phyloP scores from a whole-genome alignment of 2,797 vertebrate genomes.

The Cheirogaleus major region DNA sequence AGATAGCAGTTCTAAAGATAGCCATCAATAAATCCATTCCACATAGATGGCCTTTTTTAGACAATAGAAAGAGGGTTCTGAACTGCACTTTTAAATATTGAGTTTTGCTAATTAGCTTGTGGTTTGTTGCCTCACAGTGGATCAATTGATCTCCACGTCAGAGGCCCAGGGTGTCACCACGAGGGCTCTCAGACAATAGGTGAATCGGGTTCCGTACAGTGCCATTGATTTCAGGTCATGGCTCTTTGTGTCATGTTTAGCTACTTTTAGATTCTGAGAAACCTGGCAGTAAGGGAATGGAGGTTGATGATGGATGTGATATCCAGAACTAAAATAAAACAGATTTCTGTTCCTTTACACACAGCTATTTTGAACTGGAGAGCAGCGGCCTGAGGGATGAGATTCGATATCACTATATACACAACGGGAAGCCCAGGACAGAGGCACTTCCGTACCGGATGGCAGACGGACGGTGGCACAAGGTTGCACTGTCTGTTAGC shows the following conservation, averaged over 20 bases:
- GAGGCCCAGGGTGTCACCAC: not conserved
- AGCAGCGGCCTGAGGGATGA: conserved; percentile 96
- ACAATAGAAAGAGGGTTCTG: not conserved
- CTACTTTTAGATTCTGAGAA: conserved; percentile 38
- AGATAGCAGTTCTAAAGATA: conserved; percentile 37
- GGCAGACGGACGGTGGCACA: conserved; percentile 96
- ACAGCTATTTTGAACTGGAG: conserved; percentile 97
- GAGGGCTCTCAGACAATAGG: not conserved
- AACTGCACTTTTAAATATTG: not conserved
- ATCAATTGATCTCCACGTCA: not conserved
- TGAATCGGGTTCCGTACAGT: not conserved
- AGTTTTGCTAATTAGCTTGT: conserved; percentile 25
- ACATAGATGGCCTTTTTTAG: not conserved
- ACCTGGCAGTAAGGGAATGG: not conserved
- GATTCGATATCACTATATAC: conserved; percentile 95
- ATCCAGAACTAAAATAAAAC: not conserved
- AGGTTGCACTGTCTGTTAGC: conserved; percentile 92
- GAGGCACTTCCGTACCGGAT: conserved; percentile 95
- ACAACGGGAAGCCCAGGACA: conserved; percentile 90
- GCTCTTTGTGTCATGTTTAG: not conserved
- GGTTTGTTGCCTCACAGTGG: not conserved
- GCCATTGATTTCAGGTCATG: not conserved
- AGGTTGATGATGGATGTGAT: not conserved
- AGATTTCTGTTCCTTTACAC: conserved; percentile 61
- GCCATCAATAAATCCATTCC: conserved; percentile 42